A percentile compares a stretch with the other conserved stretches of the same genome.
These are phyloP conservation scores for Lutraria lutraria DNA, from an alignment of 2,888 invertebrate species.

Conservation along the genomic window DNA sequence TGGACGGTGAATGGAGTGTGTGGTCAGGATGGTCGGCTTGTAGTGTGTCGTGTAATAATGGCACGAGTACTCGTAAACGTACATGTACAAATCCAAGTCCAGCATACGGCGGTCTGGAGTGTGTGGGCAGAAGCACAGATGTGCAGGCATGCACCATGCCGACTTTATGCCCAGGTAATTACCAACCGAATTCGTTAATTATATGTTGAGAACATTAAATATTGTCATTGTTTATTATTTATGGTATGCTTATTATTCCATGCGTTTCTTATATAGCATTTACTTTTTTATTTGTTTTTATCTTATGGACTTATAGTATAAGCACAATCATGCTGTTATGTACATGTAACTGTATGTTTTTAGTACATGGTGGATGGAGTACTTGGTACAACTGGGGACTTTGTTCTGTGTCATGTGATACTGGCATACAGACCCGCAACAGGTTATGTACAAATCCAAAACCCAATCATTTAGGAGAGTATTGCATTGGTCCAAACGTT, in stretches of 20 bases:
- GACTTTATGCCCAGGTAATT: neutral
- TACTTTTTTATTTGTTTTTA: too few species aligned
- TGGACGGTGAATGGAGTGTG: neutral
- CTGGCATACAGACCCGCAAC: neutral
- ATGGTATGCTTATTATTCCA: too few species aligned
- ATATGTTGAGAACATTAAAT: too few species aligned
- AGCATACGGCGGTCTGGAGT: neutral
- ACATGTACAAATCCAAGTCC: neutral
- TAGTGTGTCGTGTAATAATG: neutral
- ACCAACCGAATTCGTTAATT: too few species aligned
- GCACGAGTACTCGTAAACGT: neutral
- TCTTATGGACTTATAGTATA: too few species aligned
- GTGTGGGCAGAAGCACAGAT: neutral
- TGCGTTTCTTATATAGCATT: neutral
- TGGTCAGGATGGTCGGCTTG: neutral
- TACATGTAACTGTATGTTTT: too few species aligned
- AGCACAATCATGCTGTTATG: too few species aligned
- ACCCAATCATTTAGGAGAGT: neutral
- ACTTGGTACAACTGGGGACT: neutral
- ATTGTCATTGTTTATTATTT: too few species aligned
- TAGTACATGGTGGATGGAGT: conserved; percentile 12
- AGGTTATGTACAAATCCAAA: neutral
- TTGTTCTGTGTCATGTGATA: neutral
- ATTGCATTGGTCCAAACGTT: neutral
- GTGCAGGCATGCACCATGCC: neutral